Evolutionary conservation across 1,140 invertebrate genomes (phyloP), one percentile per base, ranked within the genome.

Genomic region (Microplitis demolitor): DNA sequence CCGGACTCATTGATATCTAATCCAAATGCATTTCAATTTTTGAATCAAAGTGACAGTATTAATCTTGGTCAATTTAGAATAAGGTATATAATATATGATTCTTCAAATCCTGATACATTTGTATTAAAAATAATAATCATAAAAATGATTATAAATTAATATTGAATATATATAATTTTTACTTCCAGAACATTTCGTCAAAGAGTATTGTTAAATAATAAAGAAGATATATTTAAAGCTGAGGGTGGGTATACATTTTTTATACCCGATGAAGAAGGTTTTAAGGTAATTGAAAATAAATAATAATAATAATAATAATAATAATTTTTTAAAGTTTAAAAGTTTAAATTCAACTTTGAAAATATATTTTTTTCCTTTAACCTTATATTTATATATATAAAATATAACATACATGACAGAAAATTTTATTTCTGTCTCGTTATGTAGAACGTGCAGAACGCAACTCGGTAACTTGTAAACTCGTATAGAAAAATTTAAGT

Each of bases 261-360:
- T 82, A 92, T 97, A 80, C 95, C 95, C 6, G 91, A 96, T n/a
- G 94, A 96, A 85, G 93, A 95, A 83, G 94, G 93, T 51, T 95
- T 96, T 79, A 93, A 93, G 90, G 94, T 95, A 88, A 71, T 45
- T 64, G 66, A 64, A 63, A 69, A 72, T 8, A 45, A 66, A 58
- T 24, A 45, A 72, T 33, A 50, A 16, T 13, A 73, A 64, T 35
- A 14, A 39, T 11, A 50, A 39, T 13, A 73, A 64, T 35, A 14
- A 39, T 11, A 50, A 39, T 13, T 2, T 24, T 45, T 45, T 6
- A 6, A 45, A 45, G 6, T 45, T 45, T 45, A 3, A 45, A 50
- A 50, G 14, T 64, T 39, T 45, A 45, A 45, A 14, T 13, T 9
- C 50, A 34, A 61, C 5, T 5, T 24, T 24, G 5, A 5, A 56